Base-by-base conservation (phyloP, 2,113 vertebrate genomes). In the Pipa parva region DNA sequence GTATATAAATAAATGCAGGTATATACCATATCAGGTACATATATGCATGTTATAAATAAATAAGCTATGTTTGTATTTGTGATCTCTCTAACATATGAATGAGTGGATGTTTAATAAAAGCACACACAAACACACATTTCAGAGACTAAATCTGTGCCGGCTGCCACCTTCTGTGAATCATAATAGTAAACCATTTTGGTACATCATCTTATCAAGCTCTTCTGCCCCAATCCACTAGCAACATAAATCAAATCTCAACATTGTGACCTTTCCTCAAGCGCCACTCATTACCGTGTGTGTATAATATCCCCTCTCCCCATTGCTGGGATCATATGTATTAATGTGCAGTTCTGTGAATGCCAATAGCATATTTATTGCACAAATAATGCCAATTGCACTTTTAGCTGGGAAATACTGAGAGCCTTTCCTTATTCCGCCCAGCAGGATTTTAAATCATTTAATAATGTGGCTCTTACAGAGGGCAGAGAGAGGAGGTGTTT, bases 181-280 rank as follows among this genome's bases (percentile, higher is more conserved):
- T 52, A 60, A 60, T 60, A 63, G 66, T 61, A 64, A 70, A 75
- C 33, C 71, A 72, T 69, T 83, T 88, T 84, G 87, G 88, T 87
- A 88, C 80, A 72, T 66, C 69, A 63, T 67, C 76, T 82, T 75
- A 70, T 51, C 77, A 72, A 74, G 55, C 82, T 80, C 86, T 78
- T 80, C 83, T 83, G 86, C 84, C 83, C 18, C n/a, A 81, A 75
- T 75, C 83, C 87, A 84, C 87, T 59, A 63, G 73, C 82, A 79
- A 79, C 81, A 77, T 85, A 92, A 81, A 92, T 87, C 78, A 89
- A 78, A 78, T 74, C 70, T 72, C 83, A 50, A 77, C 64, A 74
- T 78, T 78, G 76, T 87, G 81, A 89, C 89, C 81, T 84, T 87
- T 84, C 77, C 37, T 75, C 79, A 83, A 83, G 84, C 84, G 72